phyloP scores from a whole-genome alignment of 2,113 vertebrate genomes.

The Vidua chalybeata region DNA sequence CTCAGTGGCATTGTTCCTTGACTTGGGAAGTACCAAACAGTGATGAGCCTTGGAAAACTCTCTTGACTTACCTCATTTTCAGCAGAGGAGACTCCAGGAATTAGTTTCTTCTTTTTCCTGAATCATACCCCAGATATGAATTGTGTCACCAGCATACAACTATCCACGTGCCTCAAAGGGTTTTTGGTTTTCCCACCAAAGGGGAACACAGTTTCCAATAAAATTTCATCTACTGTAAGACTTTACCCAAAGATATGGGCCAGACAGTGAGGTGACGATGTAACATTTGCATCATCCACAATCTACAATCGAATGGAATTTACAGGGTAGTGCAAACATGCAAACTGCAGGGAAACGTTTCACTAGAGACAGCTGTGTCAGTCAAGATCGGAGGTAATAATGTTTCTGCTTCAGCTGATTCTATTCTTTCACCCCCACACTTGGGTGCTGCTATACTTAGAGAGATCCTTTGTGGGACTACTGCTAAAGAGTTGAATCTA shows the following conservation, averaged over 20 bases:
- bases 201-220: neutral
- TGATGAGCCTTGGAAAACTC: neutral
- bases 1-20: neutral
- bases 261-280: neutral
- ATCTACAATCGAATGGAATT: neutral
- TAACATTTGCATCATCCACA: neutral
- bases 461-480: neutral
- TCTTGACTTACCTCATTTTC: neutral
- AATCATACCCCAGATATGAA: neutral
- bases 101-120: neutral
- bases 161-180: neutral
- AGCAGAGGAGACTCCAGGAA: neutral
- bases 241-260: rapidly evolving
- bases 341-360: neutral
- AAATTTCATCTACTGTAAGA: neutral
- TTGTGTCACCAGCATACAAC: neutral
- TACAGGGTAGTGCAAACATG: rapidly evolving
- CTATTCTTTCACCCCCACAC: neutral
- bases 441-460: neutral
- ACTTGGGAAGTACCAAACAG: neutral
- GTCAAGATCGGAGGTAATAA: neutral
- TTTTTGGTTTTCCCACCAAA: neutral
- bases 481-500: neutral
- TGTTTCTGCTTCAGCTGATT: neutral
- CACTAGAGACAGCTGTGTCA: rapidly evolving